These are phyloP conservation scores for Atherinomorus stipes DNA, from an alignment of 2,113 vertebrate genomes.

Conservation along the genomic window DNA sequence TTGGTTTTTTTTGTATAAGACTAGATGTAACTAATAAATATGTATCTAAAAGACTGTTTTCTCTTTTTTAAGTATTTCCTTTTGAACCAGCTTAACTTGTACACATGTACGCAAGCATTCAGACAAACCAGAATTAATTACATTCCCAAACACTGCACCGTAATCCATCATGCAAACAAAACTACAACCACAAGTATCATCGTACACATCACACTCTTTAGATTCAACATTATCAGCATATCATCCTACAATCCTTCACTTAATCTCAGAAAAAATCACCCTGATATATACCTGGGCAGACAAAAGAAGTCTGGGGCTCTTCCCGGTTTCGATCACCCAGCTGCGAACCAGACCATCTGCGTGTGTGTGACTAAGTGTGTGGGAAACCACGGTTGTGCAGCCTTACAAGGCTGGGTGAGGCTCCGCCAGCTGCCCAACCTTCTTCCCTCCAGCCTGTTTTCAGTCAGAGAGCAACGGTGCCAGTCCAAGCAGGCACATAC, in stretches of 20 bases:
- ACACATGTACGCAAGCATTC: not conserved
- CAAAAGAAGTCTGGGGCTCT: constrained; percentile 23
- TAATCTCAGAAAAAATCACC: not conserved
- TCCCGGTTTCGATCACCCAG: constrained; percentile 35
- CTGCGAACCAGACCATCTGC: constrained; percentile 40
- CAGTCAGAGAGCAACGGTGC: constrained; percentile 19
- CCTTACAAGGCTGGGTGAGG: constrained; percentile 74
- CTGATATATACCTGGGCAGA: constrained; percentile 63
- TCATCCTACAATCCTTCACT: not conserved
- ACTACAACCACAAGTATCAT: constrained; percentile 7
- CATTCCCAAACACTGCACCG: not conserved
- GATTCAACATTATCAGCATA: not conserved
- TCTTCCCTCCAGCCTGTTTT: constrained; percentile 39
- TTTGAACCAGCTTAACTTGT: not conserved
- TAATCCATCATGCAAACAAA: constrained; percentile 5
- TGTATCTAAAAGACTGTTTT: not conserved
- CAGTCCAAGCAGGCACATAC: constrained; percentile 9
- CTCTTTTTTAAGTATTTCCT: not conserved
- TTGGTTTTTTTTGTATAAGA: not conserved
- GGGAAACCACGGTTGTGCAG: constrained; percentile 56
- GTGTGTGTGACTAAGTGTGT: constrained; percentile 55
- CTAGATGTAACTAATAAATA: not conserved
- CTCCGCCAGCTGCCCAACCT: constrained; percentile 71
- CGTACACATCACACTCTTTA: not conserved
- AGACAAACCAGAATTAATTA: constrained; percentile 18